phyloP scores from a whole-genome alignment of 2,888 invertebrate genomes.

The Nebria salina region DNA sequence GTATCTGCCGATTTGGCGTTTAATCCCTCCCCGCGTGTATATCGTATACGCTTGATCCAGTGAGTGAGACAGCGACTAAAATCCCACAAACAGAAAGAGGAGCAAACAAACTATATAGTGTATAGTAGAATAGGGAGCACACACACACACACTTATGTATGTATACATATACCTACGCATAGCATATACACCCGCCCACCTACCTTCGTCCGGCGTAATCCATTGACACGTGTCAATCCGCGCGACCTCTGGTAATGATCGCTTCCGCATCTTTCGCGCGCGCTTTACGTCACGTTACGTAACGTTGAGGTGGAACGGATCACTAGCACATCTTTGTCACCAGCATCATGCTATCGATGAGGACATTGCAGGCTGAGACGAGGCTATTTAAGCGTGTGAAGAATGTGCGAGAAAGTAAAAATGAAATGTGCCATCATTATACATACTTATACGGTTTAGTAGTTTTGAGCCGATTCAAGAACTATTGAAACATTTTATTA shows the following conservation, averaged over 20 bases:
- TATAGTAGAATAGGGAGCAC: not conserved
- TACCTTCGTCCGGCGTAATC: not conserved
- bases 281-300: not conserved
- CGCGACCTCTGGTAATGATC: conserved; percentile 20
- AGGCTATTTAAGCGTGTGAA: conserved; percentile 14
- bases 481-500: too few species aligned
- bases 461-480: not conserved
- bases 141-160: not conserved
- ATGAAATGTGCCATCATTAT: not conserved
- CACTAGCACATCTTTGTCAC: conserved; percentile 4
- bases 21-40: conserved; percentile 24
- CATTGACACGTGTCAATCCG: conserved; percentile 29
- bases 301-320: not conserved
- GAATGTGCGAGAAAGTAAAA: not conserved
- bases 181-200: not conserved
- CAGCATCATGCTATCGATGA: not conserved
- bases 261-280: not conserved
- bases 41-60: conserved; percentile 8
- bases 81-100: conserved; percentile 8
- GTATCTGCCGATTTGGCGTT: conserved; percentile 44
- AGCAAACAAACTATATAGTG: not conserved
- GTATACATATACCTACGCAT: not conserved
- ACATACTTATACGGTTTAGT: not conserved
- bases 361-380: not conserved
- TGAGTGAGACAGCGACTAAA: not conserved